A percentile compares a stretch with the other conserved stretches of the same genome.
phyloP scores from a whole-genome alignment of 1,140 invertebrate species.

The Hyles euphorbiae region DNA sequence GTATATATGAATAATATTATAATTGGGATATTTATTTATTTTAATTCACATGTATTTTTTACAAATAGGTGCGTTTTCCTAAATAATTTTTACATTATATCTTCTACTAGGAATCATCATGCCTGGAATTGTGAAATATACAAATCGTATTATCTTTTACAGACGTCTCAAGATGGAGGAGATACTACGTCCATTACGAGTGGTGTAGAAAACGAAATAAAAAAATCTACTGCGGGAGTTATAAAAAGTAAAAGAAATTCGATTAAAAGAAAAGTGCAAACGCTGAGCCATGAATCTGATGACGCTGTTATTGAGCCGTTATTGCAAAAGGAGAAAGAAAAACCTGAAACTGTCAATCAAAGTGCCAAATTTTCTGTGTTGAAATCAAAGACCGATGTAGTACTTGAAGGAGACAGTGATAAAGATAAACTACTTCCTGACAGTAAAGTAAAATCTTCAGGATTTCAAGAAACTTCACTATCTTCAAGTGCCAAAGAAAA shows the following conservation, averaged over 20 bases:
- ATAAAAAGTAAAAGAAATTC: slow-evolving; percentile 62
- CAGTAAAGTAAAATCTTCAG: slow-evolving; percentile 20
- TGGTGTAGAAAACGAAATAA: slow-evolving; percentile 60
- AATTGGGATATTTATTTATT: no score
- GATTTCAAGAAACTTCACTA: no score
- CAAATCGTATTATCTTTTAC: slow-evolving; percentile 5
- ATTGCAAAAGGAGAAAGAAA: slow-evolving; percentile 55
- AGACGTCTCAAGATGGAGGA: slow-evolving; percentile 62
- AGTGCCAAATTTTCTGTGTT: slow-evolving; percentile 61
- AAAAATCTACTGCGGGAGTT: slow-evolving; percentile 48
- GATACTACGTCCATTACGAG: slow-evolving; percentile 61
- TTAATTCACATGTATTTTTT: no score
- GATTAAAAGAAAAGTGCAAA: slow-evolving; percentile 63
- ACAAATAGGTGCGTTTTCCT: no score
- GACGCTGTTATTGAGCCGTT: slow-evolving; percentile 67
- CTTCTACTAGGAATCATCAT: no score
- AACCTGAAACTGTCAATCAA: slow-evolving; percentile 40
- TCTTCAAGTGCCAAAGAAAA: slow-evolving; percentile 18
- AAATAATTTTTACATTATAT: no score
- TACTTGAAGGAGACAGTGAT: slow-evolving; percentile 28
- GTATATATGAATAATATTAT: no score
- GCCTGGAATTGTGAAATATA: not conserved
- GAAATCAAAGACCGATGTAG: slow-evolving; percentile 58
- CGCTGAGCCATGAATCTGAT: slow-evolving; percentile 57
- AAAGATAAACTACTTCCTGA: slow-evolving; percentile 27